These are phyloP conservation scores for Catocala nupta DNA, from an alignment of 2,888 invertebrate species.

Conservation along the genomic window DNA sequence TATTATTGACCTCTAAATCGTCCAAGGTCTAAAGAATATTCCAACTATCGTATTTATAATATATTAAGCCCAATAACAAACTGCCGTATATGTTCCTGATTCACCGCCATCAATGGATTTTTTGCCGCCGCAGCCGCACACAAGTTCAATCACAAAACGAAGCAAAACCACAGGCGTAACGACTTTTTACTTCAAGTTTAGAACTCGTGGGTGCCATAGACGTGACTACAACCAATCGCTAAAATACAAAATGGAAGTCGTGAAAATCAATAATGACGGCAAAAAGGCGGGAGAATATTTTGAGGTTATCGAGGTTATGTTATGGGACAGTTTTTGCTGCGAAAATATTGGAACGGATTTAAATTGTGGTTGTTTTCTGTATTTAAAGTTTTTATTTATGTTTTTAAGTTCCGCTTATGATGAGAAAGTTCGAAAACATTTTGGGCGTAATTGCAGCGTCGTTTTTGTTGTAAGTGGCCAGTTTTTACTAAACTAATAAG, in stretches of 20 bases:
- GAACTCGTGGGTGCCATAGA: slow-evolving; percentile 44
- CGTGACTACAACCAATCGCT: slow-evolving; percentile 44
- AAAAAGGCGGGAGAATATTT: slow-evolving; percentile 21
- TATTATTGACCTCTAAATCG: no score
- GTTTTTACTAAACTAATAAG: not conserved
- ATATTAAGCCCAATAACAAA: no score
- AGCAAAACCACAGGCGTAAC: slow-evolving; percentile 36
- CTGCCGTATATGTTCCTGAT: slow-evolving; percentile 4
- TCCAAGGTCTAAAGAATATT: no score
- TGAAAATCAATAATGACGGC: slow-evolving; percentile 46
- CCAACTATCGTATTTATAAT: no score
- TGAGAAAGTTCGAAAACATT: slow-evolving; percentile 1
- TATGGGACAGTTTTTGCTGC: slow-evolving; percentile 16
- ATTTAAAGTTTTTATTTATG: not conserved
- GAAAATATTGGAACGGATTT: not conserved
- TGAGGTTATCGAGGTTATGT: slow-evolving; percentile 29
- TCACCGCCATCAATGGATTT: slow-evolving; percentile 7
- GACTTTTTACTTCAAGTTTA: slow-evolving; percentile 35
- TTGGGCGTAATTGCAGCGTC: not conserved
- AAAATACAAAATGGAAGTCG: slow-evolving; percentile 38
- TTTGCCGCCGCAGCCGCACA: slow-evolving; percentile 4
- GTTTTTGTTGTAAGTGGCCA: not conserved
- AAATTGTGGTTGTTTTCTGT: slow-evolving; percentile 6
- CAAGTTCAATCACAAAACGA: slow-evolving; percentile 23
- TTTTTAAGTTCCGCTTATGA: not conserved